phyloP scores from a whole-genome alignment of 2,888 invertebrate species.

The Dorcus hopei region DNA sequence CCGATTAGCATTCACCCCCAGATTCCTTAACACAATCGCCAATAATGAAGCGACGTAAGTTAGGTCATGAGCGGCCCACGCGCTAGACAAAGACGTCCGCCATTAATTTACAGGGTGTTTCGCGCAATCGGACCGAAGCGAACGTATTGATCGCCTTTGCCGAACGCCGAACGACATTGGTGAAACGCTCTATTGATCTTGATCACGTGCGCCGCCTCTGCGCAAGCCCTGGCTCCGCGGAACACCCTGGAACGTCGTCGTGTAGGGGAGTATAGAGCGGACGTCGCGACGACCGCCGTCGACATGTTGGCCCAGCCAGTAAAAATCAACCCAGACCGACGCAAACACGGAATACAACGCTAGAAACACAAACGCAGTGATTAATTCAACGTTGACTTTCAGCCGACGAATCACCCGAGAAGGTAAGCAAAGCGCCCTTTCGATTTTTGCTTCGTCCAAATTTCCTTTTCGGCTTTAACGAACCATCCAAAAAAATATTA shows the following conservation, averaged over 20 bases:
- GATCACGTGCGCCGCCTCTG: conserved; percentile 28
- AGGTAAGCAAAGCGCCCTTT: too few relatives aligned
- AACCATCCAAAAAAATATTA: too few relatives aligned
- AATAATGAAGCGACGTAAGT: not conserved
- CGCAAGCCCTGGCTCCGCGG: conserved; percentile 22
- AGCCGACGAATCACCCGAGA: not conserved
- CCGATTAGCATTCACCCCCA: too few relatives aligned
- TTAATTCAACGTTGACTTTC: not conserved
- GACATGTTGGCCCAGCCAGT: conserved; percentile 5
- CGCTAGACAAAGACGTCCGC: not conserved
- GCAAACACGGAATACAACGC: not conserved
- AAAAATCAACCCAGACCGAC: conserved; percentile 1
- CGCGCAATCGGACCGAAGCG: conserved; percentile 12
- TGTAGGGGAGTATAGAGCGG: conserved; percentile 3
- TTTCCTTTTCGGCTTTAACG: too few relatives aligned
- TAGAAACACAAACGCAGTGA: not conserved
- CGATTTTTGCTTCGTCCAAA: too few relatives aligned
- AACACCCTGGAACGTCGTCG: conserved; percentile 6
- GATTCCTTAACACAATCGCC: not conserved
- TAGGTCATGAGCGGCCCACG: not conserved
- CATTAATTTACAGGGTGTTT: not conserved
- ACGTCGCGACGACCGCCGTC: conserved; percentile 4
- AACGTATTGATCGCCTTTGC: conserved; percentile 30
- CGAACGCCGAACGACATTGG: conserved; percentile 25
- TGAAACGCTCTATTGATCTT: conserved; percentile 31